These are phyloP conservation scores for Clarias fuscus DNA, from an alignment of 2,797 vertebrate species.

Conservation along the genomic window DNA sequence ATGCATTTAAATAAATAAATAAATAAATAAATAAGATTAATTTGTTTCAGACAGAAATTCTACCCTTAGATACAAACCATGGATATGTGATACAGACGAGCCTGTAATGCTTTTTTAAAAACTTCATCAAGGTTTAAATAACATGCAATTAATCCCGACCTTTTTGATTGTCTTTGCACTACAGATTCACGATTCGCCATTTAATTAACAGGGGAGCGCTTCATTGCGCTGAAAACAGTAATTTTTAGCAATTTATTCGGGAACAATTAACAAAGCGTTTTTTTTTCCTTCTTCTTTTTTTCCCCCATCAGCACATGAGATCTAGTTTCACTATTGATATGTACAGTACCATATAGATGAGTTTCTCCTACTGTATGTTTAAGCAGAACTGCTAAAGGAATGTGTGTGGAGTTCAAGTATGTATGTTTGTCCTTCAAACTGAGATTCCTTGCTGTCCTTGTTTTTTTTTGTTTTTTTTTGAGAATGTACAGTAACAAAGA, in stretches of 20 bases:
- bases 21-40: conserved; percentile 12
- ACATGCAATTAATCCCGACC: conserved; percentile 12
- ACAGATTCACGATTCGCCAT: neutral
- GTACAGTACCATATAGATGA: neutral
- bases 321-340: neutral
- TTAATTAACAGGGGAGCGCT: neutral
- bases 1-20: neutral
- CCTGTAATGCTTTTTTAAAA: neutral
- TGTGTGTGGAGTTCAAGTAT: too few relatives aligned
- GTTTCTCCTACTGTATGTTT: neutral
- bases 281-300: neutral
- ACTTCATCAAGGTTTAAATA: neutral
- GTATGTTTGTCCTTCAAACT: neutral
- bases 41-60: conserved; percentile 6
- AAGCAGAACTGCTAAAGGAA: neutral
- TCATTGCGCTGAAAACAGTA: neutral
- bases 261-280: neutral
- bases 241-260: conserved; percentile 14
- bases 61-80: neutral
- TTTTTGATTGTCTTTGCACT: neutral
- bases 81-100: neutral
- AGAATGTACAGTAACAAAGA: neutral
- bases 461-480: neutral
- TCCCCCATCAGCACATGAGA: neutral
- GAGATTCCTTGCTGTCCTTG: neutral